Evolutionary conservation across 2,888 invertebrate species (phyloP).

Genomic region (Nyleta sp.): DNA sequence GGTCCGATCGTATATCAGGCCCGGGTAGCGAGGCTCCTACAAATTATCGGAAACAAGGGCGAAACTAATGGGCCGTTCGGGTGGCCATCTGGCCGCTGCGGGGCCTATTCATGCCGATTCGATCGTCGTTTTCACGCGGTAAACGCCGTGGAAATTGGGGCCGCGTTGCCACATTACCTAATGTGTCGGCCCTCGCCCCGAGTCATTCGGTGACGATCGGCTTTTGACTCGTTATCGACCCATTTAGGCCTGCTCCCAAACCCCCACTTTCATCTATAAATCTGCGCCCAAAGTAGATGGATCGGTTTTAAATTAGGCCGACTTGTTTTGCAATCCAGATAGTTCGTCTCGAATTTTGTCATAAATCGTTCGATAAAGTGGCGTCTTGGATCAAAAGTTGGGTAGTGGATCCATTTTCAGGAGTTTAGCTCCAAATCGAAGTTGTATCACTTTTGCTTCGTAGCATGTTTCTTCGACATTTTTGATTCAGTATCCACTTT

Average conservation of each 20-base stretch:
- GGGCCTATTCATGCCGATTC: conserved; percentile 75
- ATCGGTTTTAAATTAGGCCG: conserved; percentile 44
- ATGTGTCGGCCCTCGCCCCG: conserved; percentile 56
- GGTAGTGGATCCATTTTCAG: no score
- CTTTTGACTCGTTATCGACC: conserved; percentile 36
- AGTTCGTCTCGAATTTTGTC: not conserved
- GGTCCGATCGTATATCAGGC: conserved; percentile 78
- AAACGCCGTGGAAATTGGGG: conserved; percentile 72
- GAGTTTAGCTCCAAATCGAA: no score
- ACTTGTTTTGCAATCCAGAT: not conserved
- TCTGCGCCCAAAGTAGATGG: conserved; percentile 27
- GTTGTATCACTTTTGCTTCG: no score
- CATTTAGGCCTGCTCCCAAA: conserved; percentile 19
- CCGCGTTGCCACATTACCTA: conserved; percentile 62
- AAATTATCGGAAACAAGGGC: conserved; percentile 81
- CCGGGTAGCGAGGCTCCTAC: conserved; percentile 74
- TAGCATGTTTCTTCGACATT: no score
- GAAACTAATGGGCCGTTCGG: conserved; percentile 74
- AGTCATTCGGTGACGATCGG: conserved; percentile 49
- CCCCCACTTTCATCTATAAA: conserved; percentile 25
- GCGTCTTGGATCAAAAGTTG: not conserved
- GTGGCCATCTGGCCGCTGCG: conserved; percentile 77
- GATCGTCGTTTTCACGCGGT: conserved; percentile 73
- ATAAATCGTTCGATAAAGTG: conserved; percentile 2
- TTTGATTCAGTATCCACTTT: no score